Percentiles rank a stretch among this genome's conserved stretches.
Evolutionary conservation across 2,888 invertebrate species (phyloP).

Genomic region (Uloborus plumipes): DNA sequence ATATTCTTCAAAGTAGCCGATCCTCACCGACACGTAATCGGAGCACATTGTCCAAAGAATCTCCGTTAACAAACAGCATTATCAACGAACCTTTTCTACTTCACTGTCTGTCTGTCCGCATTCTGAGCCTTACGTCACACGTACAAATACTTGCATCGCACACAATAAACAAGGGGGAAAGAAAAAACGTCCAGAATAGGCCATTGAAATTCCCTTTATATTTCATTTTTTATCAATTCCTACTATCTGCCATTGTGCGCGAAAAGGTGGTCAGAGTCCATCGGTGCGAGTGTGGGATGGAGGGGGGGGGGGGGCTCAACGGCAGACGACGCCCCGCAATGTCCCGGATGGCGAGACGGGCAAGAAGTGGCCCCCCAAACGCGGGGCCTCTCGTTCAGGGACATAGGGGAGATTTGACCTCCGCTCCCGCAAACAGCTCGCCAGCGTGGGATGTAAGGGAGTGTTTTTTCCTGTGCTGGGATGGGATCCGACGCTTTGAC

Average conservation of each 20-base stretch:
- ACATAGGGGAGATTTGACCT: conserved; percentile 52
- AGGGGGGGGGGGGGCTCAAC: not conserved
- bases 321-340: conserved; percentile 32
- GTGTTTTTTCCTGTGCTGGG: conserved; percentile 4
- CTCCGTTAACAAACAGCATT: conserved; percentile 51
- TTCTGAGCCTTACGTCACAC: conserved; percentile 43
- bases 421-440: conserved; percentile 24
- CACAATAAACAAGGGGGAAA: conserved; percentile 39
- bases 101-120: conserved; percentile 26
- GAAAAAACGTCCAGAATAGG: conserved; percentile 36
- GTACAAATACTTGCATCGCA: conserved; percentile 19
- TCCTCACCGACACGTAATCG: not conserved
- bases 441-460: conserved; percentile 30
- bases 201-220: conserved; percentile 13
- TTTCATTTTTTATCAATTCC: conserved; percentile 56
- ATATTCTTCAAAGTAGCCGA: conserved; percentile 7
- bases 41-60: conserved; percentile 27
- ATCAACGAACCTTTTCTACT: conserved; percentile 26
- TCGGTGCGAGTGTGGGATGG: conserved; percentile 11
- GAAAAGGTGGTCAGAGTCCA: conserved; percentile 59
- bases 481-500: not conserved
- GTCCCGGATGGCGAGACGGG: conserved; percentile 59
- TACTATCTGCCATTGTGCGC: conserved; percentile 57
- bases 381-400: conserved; percentile 26
- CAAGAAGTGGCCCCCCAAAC: conserved; percentile 24